These are phyloP conservation scores for Brachyalestes nurse DNA, from an alignment of 2,797 vertebrate genomes.

Conservation along the genomic window DNA sequence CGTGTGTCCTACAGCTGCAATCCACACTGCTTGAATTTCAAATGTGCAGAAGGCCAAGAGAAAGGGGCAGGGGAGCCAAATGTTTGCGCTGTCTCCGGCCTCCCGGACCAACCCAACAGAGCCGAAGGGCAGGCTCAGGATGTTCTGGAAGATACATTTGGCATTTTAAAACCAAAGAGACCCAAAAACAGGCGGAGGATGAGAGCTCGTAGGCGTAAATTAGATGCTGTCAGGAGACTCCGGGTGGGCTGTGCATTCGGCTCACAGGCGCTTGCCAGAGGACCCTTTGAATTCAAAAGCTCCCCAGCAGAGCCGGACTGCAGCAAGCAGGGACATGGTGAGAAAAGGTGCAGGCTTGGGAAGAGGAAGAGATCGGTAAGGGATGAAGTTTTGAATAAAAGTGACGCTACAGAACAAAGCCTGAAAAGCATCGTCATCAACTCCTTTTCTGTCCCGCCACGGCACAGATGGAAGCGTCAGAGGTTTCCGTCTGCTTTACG, in stretches of 20 bases:
- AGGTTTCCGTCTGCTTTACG: slow-evolving; percentile 39
- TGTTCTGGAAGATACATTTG: slow-evolving; percentile 77
- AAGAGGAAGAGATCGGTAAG: slow-evolving; percentile 68
- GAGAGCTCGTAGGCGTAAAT: slow-evolving; percentile 79
- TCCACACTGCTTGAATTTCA: slow-evolving; percentile 83
- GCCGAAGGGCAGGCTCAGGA: slow-evolving; percentile 73
- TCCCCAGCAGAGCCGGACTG: slow-evolving; percentile 66
- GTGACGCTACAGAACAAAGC: slow-evolving; percentile 69
- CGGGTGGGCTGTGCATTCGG: slow-evolving; percentile 67
- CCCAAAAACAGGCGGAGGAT: slow-evolving; percentile 66
- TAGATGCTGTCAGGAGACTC: slow-evolving; percentile 76
- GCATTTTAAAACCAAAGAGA: slow-evolving; percentile 83
- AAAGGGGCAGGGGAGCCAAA: slow-evolving; percentile 36
- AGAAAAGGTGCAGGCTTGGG: slow-evolving; percentile 68
- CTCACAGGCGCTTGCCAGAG: slow-evolving; percentile 66
- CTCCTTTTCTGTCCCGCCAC: slow-evolving; percentile 71
- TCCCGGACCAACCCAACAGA: slow-evolving; percentile 69
- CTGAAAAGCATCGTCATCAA: slow-evolving; percentile 77
- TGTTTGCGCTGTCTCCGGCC: slow-evolving; percentile 66
- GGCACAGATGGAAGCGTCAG: slow-evolving; percentile 69
- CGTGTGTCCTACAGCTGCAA: slow-evolving; percentile 93
- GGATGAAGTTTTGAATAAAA: slow-evolving; percentile 65
- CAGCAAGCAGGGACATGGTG: slow-evolving; percentile 67
- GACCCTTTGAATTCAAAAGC: slow-evolving; percentile 75
- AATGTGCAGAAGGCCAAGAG: slow-evolving; percentile 70